Percentiles rank a stretch among this genome's conserved stretches.
Conservation (phyloP, 2,888 invertebrate species). For the Eretmocerus hayati region DNA sequence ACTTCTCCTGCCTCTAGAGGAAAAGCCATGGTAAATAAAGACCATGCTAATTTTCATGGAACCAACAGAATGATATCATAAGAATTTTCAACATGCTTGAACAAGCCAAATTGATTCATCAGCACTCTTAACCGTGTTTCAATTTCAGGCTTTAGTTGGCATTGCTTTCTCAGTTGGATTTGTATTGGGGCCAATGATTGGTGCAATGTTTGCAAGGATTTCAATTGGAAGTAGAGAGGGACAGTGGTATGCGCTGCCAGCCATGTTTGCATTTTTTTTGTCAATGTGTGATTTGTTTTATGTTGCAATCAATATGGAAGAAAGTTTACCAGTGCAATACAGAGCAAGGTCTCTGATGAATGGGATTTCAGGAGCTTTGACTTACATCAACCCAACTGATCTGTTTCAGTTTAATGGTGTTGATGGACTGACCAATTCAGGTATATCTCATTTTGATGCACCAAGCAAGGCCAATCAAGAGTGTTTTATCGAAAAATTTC, state of each 20-base stretch:
- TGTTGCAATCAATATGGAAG: conserved; percentile 66
- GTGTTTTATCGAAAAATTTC: conserved; percentile 37
- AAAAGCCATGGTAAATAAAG: conserved; percentile 76
- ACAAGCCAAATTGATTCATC: too few species aligned
- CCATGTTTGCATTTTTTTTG: conserved; percentile 67
- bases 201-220: conserved; percentile 72
- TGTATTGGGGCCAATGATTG: conserved; percentile 90
- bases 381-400: conserved; percentile 57
- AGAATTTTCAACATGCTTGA: too few species aligned
- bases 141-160: conserved; percentile 92
- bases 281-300: conserved; percentile 72
- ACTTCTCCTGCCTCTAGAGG: conserved; percentile 78
- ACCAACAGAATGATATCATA: too few species aligned
- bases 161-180: conserved; percentile 98
- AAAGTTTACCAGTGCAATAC: conserved; percentile 73
- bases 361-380: conserved; percentile 59
- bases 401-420: conserved; percentile 55
- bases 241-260: conserved; percentile 76
- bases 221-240: conserved; percentile 56
- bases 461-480: too few species aligned
- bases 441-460: conserved; percentile 33
- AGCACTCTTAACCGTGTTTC: too few species aligned
- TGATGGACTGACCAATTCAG: conserved; percentile 38
- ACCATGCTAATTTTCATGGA: neutral
- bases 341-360: conserved; percentile 61